phyloP scores from a whole-genome alignment of 2,888 invertebrate species.

The Leucophenga maculata region DNA sequence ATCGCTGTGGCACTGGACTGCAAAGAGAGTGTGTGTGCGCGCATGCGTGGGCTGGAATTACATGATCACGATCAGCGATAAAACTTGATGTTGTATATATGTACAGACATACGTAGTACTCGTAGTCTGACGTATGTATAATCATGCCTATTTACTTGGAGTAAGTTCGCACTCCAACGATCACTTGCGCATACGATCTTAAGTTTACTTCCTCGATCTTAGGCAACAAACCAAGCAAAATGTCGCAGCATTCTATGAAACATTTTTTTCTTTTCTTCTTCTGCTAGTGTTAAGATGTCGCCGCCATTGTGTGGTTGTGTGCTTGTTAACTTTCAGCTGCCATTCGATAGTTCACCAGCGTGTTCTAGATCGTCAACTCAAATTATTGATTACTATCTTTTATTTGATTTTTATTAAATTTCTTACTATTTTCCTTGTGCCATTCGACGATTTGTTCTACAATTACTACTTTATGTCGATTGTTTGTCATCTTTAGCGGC shows the following conservation, averaged over 20 bases:
- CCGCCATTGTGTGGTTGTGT: slow-evolving; percentile 13
- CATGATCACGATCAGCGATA: slow-evolving; percentile 72
- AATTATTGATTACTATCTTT: slow-evolving; percentile 53
- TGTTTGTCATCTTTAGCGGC: slow-evolving; percentile 16
- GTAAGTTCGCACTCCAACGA: slow-evolving; percentile 26
- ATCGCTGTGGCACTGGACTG: slow-evolving; percentile 40
- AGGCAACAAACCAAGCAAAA: slow-evolving; percentile 44
- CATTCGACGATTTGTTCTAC: neutral
- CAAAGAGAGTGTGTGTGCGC: slow-evolving; percentile 45
- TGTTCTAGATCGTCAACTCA: slow-evolving; percentile 44
- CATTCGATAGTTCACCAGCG: neutral
- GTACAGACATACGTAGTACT: slow-evolving; percentile 43
- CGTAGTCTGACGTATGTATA: slow-evolving; percentile 1
- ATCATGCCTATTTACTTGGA: neutral
- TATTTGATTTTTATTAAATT: slow-evolving; percentile 21
- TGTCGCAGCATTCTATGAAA: slow-evolving; percentile 50
- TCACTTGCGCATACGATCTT: neutral
- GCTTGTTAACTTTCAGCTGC: neutral
- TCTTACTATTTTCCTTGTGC: slow-evolving; percentile 23
- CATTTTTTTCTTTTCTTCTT: no score
- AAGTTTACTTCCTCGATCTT: slow-evolving; percentile 22
- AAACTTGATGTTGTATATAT: slow-evolving; percentile 67
- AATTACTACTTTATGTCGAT: slow-evolving; percentile 22
- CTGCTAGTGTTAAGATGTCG: slow-evolving; percentile 22
- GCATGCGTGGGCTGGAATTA: slow-evolving; percentile 72